Evolutionary conservation across 2,797 vertebrate genomes (phyloP).

Genomic region (Sternotherus odoratus): DNA sequence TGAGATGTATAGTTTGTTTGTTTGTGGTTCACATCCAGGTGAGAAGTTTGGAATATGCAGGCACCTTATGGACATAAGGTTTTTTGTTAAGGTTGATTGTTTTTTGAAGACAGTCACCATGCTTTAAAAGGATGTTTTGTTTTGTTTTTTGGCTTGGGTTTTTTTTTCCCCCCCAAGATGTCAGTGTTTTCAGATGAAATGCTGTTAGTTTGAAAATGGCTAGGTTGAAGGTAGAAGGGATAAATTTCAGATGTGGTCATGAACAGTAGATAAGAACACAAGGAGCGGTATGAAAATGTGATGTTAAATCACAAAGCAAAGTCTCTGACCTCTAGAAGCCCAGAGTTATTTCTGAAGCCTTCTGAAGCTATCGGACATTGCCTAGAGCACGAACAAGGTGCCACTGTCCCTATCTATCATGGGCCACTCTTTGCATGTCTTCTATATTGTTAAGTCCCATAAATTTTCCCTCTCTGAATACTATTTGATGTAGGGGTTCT

Average conservation of each 20-base stretch:
- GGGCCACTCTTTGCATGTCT: fast-evolving
- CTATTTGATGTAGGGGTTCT: not conserved
- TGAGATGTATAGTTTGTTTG: not conserved
- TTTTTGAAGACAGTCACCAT: not conserved
- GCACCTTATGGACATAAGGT: not conserved
- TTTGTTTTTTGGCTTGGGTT: too few species aligned
- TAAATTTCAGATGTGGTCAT: not conserved
- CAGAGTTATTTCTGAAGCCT: not conserved
- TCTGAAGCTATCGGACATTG: not conserved
- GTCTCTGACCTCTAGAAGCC: not conserved
- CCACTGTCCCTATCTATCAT: fast-evolving
- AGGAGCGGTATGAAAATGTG: not conserved
- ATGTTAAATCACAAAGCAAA: not conserved
- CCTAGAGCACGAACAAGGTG: not conserved
- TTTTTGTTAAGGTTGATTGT: not conserved
- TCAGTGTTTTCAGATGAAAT: not conserved
- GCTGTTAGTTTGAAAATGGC: not conserved
- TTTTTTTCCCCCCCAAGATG: not conserved
- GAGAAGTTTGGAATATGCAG: not conserved
- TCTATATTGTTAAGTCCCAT: not conserved
- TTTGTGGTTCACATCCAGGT: not conserved
- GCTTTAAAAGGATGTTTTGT: not conserved
- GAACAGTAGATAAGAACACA: not conserved
- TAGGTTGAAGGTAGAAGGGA: not conserved
- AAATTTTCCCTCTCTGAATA: not conserved